Evolutionary conservation across 2,888 invertebrate species (phyloP).

Genomic region (Agrochola lota): DNA sequence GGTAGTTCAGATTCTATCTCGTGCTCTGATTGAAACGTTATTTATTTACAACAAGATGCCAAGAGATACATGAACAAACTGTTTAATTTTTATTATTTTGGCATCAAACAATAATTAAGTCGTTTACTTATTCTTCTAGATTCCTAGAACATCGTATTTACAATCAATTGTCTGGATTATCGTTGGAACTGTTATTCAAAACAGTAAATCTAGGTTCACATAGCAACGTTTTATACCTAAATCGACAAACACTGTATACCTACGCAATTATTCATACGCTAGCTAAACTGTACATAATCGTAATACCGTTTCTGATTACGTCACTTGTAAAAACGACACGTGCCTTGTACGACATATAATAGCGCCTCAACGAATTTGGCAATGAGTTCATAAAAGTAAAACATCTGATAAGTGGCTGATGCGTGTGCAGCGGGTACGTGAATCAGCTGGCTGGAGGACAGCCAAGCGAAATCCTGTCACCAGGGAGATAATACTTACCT

Average conservation of each 20-base stretch:
- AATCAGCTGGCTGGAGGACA: constrained; percentile 60
- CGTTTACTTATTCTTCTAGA: background rate
- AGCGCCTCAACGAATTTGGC: constrained; percentile 63
- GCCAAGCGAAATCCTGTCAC: constrained; percentile 61
- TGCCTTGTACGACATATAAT: constrained; percentile 40
- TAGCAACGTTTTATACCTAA: constrained; percentile 16
- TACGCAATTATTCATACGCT: constrained; percentile 25
- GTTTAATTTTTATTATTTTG: background rate
- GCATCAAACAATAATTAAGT: background rate
- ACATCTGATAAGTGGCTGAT: constrained; percentile 58
- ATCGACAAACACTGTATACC: background rate
- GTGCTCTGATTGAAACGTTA: background rate
- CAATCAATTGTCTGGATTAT: background rate
- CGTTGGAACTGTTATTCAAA: background rate
- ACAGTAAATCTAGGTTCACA: background rate
- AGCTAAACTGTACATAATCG: constrained; percentile 16
- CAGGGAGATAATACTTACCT: constrained; percentile 37
- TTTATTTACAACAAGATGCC: constrained; percentile 11
- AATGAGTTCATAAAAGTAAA: constrained; percentile 59
- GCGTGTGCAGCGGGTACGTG: constrained; percentile 40
- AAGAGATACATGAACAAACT: constrained; percentile 13
- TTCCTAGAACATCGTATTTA: background rate
- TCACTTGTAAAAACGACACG: constrained; percentile 44
- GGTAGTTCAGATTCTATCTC: background rate
- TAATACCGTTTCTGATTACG: constrained; percentile 35